Evolutionary conservation across 2,797 vertebrate species (phyloP), one percentile per base, ranked within the genome.

Genomic region (Megalops cyprinoides): DNA sequence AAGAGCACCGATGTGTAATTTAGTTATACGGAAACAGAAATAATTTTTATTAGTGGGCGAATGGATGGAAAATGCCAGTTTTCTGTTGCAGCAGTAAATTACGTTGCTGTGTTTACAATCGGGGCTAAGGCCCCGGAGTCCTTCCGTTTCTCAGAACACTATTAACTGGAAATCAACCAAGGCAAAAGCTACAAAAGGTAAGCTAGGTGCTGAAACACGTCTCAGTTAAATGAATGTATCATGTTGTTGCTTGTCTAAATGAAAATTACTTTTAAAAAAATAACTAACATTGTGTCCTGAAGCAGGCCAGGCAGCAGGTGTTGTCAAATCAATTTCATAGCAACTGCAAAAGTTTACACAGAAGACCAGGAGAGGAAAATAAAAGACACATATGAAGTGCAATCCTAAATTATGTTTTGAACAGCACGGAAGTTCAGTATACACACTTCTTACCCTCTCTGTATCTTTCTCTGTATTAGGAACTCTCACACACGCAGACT

Each of bases 321-420:
- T 34, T 76, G 78, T 81, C 78, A 8, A 79, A 62, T 62, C 73
- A 76, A 82, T 85, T 79, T 80, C 74, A 86, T 80, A 81, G 67
- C 77, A 79, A 75, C 81, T 44, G 48, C 51, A 34, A 31, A 37
- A 65, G 10, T 42, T 20, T 5, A 39, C 42, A 39, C 20, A 12
- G 42, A 42, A 5, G 44, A n/a, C 25, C 4, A 1, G 42, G 23
- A 44, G 51, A 10, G 15, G 23, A 46, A 39, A 39, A 20, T 46
- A 62, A 69, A 62, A 53, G 55, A 14, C 14, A 34, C 42, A 39
- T 20, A 20, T 28, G 60, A 69, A 79, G 51, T 25, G 28, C n/a
- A 14, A 23, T 28, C 9, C 31, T 46, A 25, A 51, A 31, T 39
- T 18, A 37, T 28, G 23, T 51, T 53, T 67, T 51, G 37, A 71